Evolutionary conservation across 2,113 vertebrate genomes (phyloP).

Genomic region (Pseudolaguvia tuberculata): DNA sequence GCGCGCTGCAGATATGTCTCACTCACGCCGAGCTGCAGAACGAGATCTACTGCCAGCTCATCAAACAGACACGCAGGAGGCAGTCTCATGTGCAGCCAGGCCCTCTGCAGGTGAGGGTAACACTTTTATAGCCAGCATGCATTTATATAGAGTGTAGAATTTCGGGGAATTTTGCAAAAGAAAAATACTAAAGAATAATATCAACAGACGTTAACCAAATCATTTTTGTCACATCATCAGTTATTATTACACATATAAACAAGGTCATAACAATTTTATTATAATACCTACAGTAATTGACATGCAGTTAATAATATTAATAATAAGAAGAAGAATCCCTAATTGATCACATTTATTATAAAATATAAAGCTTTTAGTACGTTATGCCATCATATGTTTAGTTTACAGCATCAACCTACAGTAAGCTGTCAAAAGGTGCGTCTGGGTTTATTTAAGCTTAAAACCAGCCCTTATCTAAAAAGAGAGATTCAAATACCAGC

Average conservation of each 20-base stretch:
- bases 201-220: background rate
- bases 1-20: conserved; percentile 90
- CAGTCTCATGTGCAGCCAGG: conserved; percentile 79
- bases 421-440: background rate
- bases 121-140: background rate
- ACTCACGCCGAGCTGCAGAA: conserved; percentile 94
- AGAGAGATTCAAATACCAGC: no score
- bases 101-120: conserved; percentile 81
- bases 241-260: background rate
- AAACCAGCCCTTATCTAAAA: background rate
- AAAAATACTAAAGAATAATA: background rate
- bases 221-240: background rate
- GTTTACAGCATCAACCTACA: background rate
- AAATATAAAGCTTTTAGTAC: background rate
- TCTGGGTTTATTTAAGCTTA: background rate
- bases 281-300: background rate
- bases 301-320: background rate
- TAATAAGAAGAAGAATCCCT: background rate
- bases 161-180: background rate
- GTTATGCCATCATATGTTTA: background rate
- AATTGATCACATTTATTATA: background rate
- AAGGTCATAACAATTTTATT: background rate
- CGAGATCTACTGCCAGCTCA: conserved; percentile 94
- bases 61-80: conserved; percentile 88
- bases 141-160: background rate